phyloP scores from a whole-genome alignment of 1,140 invertebrate genomes.

The Drosophila athabasca region DNA sequence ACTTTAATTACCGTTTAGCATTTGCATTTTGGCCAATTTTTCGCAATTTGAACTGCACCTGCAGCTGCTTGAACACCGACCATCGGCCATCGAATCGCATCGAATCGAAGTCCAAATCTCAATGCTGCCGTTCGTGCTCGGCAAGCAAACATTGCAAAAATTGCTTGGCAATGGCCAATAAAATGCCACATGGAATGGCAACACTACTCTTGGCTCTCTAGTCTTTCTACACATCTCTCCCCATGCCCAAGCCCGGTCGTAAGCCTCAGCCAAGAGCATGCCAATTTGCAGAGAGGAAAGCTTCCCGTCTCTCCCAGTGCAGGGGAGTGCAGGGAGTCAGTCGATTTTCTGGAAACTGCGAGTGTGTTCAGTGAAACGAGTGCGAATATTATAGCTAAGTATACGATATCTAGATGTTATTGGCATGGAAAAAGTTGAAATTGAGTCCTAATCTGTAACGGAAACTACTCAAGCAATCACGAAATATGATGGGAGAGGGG shows the following conservation, averaged over 20 bases:
- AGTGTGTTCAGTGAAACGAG: conserved; percentile 18
- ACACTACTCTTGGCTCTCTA: conserved; percentile 44
- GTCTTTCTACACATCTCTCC: conserved; percentile 8
- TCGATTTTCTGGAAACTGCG: conserved; percentile 37
- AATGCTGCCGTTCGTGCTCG: conserved; percentile 48
- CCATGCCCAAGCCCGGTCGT: conserved; percentile 32
- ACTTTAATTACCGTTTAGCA: conserved; percentile 74
- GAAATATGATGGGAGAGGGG: conserved; percentile 6
- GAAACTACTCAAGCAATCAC: conserved; percentile 5
- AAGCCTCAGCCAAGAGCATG: conserved; percentile 43
- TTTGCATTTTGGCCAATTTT: conserved; percentile 57
- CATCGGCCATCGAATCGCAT: conserved; percentile 32
- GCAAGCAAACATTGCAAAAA: conserved; percentile 72
- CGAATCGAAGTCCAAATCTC: conserved; percentile 38
- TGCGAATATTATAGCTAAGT: conserved; percentile 42
- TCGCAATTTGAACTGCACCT: conserved; percentile 22
- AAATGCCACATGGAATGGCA: conserved; percentile 66
- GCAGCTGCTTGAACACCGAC: conserved; percentile 3
- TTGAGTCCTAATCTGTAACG: conserved; percentile 24
- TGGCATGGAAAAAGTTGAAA: conserved; percentile 22
- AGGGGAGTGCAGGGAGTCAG: background rate
- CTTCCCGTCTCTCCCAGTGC: conserved; percentile 9
- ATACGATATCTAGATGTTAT: conserved; percentile 36
- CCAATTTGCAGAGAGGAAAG: conserved; percentile 51
- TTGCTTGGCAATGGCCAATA: conserved; percentile 67